These are phyloP conservation scores for Tetragonisca angustula DNA, from an alignment of 2,888 invertebrate species.

Conservation along the genomic window DNA sequence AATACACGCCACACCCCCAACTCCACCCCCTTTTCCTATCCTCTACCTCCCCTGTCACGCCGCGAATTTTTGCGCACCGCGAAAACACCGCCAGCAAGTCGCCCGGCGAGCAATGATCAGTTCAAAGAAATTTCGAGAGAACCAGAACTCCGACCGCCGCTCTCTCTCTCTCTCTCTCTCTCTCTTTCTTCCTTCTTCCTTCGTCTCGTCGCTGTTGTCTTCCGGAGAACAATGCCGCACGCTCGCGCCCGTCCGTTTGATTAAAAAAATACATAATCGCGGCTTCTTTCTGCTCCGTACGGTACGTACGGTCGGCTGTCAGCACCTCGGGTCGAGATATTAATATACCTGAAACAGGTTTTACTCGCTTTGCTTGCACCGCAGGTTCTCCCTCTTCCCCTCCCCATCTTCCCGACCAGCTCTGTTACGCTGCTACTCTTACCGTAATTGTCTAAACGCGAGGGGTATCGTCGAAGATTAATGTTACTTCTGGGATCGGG, in stretches of 20 bases:
- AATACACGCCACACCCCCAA: constrained; percentile 14
- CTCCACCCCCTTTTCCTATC: neutral
- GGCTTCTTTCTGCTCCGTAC: neutral
- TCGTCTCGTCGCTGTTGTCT: constrained; percentile 22
- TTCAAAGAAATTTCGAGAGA: constrained; percentile 33
- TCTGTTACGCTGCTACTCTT: neutral
- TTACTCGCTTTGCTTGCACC: no score
- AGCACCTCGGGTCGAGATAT: neutral
- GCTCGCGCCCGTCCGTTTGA: neutral
- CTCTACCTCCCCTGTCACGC: neutral
- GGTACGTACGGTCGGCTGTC: neutral
- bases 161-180: neutral
- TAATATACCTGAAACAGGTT: constrained; percentile 9
- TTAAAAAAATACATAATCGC: constrained; percentile 32
- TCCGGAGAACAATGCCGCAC: constrained; percentile 17
- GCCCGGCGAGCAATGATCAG: constrained; percentile 32
- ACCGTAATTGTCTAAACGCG: constrained; percentile 19
- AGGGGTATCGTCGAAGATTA: constrained; percentile 3
- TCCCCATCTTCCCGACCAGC: no score
- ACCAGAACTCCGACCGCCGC: neutral
- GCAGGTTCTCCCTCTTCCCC: no score
- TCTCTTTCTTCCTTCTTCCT: neutral
- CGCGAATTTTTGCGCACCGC: neutral
- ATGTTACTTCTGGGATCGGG: constrained; percentile 22
- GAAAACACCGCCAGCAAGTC: neutral